Evolutionary conservation across 2,888 invertebrate species (phyloP), one percentile per base, ranked within the genome.

Genomic region (Pocota personata): DNA sequence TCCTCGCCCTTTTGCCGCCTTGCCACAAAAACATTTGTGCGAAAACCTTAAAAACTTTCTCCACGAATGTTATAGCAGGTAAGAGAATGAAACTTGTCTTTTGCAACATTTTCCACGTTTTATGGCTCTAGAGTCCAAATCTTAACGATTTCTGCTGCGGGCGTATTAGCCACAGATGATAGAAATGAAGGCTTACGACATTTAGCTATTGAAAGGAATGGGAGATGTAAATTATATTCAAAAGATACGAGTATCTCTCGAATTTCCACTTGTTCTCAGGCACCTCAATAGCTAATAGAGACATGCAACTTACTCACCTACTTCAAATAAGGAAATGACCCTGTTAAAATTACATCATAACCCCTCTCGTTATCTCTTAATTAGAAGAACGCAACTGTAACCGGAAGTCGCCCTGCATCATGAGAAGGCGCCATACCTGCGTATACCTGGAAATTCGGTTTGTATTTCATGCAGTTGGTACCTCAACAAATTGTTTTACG

Each of bases 311-410:
- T 27, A 55, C 12, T 3, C 72, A 37, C 32, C 67, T 19, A 30
- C n/a, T 5, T 55, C 32, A 43, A 43, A 50, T 27, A 48, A 80
- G 73, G 62, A 69, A 79, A 79, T 67, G 40, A 55, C 58, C 66
- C 48, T 75, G 69, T 80, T 80, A 32, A 48, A 71, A 80, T 66
- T 71, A 86, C 76, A 60, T 55, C 80, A 62, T 35, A 73, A 66
- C 84, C 69, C 80, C 69, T 16, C 84, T 84, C 57, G 80, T 84
- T 84, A 84, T 76, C 55, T 71, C 84, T 86, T 80, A 76, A 86
- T 80, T 80, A 80, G 80, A 58, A 57, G 75, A 84, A 52, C 24
- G 58, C 57, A 62, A 84, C 67, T 27, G 32, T 46, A 67, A 75
- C 82, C 86, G 86, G 86, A 86, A 86, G 82, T 77, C 37, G n/a